phyloP scores from a whole-genome alignment of 2,113 vertebrate species.

The Hystrix cristata region DNA sequence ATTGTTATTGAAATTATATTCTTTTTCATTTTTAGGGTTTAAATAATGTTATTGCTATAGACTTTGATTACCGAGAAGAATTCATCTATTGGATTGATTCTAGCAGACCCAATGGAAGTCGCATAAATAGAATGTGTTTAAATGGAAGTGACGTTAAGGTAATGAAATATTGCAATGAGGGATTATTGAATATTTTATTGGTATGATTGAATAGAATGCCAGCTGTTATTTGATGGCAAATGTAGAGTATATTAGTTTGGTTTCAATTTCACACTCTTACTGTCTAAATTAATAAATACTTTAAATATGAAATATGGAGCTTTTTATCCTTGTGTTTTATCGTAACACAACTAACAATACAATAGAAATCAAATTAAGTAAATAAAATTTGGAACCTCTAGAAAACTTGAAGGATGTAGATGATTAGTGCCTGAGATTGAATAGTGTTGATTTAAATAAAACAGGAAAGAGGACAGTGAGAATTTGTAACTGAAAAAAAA shows the following conservation, averaged over 20 bases:
- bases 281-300: slow-evolving; percentile 4
- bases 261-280: slow-evolving; percentile 28
- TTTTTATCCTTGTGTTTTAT: slow-evolving; percentile 37
- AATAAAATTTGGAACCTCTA: not conserved
- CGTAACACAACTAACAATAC: not conserved
- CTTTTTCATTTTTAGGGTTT: slow-evolving; percentile 91
- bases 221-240: slow-evolving; percentile 53
- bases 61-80: slow-evolving; percentile 99
- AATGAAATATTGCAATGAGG: slow-evolving; percentile 67
- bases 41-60: slow-evolving; percentile 98
- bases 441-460: not conserved
- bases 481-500: slow-evolving; percentile 26
- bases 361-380: slow-evolving; percentile 41
- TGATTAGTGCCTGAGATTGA: not conserved
- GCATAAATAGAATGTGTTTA: slow-evolving; percentile 97
- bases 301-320: not conserved
- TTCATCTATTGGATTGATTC: slow-evolving; percentile 99
- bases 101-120: slow-evolving; percentile 96
- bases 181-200: slow-evolving; percentile 46
- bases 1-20: slow-evolving; percentile 51
- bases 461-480: not conserved
- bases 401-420: slow-evolving; percentile 18
- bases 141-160: slow-evolving; percentile 99
- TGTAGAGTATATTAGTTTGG: not conserved
- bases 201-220: not conserved